Evolutionary conservation across 2,797 vertebrate species (phyloP).

Genomic region (Neomorphus geoffroyi): DNA sequence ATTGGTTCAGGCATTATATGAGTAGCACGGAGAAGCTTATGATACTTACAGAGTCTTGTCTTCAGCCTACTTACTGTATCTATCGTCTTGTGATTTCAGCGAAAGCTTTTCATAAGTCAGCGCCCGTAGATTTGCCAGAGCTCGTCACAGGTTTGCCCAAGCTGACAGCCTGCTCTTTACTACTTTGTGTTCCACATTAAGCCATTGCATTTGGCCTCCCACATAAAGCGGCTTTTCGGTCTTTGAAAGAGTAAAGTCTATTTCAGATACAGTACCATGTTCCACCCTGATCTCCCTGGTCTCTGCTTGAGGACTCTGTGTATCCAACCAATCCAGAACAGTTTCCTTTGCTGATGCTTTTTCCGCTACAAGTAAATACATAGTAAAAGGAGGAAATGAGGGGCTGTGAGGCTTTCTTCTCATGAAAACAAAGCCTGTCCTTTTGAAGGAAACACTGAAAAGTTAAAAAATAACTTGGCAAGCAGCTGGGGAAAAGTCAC

Average conservation of each 20-base stretch:
- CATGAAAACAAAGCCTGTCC: constrained; percentile 26
- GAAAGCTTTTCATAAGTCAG: not conserved
- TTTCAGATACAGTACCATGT: not conserved
- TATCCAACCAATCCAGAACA: not conserved
- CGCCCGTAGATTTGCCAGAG: not conserved
- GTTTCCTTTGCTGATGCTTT: constrained; percentile 42
- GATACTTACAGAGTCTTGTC: not conserved
- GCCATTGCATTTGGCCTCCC: not conserved
- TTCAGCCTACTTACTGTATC: not conserved
- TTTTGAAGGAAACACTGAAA: not conserved
- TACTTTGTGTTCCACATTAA: not conserved
- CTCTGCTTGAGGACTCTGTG: not conserved
- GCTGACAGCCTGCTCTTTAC: not conserved
- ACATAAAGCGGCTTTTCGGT: constrained; percentile 3
- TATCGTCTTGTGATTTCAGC: not conserved
- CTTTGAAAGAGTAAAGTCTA: not conserved
- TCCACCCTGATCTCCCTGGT: not conserved
- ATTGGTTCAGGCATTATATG: not conserved
- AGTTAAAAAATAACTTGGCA: not conserved
- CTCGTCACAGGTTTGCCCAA: not conserved
- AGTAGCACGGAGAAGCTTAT: not conserved
- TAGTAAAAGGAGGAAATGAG: constrained; percentile 50
- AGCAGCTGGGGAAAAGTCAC: not conserved
- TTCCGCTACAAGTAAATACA: constrained; percentile 27
- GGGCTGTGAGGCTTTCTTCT: not conserved